Evolutionary conservation across 2,113 vertebrate genomes (phyloP).

Genomic region (Pardalotus punctatus): DNA sequence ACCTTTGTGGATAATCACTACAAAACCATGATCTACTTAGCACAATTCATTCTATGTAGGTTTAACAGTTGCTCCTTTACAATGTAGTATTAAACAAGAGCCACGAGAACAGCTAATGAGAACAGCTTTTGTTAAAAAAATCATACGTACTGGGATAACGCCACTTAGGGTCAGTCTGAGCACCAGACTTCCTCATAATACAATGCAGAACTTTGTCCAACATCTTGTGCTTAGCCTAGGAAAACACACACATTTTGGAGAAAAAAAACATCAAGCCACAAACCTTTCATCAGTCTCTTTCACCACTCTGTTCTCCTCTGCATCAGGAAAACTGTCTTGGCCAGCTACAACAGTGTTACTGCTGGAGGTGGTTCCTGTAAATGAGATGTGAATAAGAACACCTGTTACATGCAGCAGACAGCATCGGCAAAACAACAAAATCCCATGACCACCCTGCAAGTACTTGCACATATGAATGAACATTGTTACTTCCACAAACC

Average conservation of each 20-base stretch:
- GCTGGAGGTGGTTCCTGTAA: conserved; percentile 92
- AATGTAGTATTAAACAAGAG: neutral
- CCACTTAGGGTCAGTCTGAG: neutral
- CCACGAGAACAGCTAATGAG: neutral
- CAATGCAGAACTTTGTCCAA: neutral
- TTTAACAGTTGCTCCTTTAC: neutral
- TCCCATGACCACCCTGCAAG: neutral
- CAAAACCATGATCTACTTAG: neutral
- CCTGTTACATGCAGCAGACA: neutral
- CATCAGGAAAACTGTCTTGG: conserved; percentile 88
- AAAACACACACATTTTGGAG: neutral
- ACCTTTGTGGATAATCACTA: neutral
- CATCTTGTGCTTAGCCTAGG: neutral
- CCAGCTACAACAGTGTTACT: conserved; percentile 95
- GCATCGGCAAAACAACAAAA: neutral
- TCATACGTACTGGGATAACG: fast-evolving
- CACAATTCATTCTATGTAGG: neutral
- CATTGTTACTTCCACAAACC: neutral
- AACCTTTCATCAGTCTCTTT: conserved; percentile 93
- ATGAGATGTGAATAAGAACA: neutral
- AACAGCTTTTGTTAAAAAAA: neutral
- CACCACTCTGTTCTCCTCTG: conserved; percentile 84
- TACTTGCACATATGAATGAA: neutral
- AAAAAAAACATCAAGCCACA: neutral
- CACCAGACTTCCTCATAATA: neutral